phyloP scores from a whole-genome alignment of 1,140 invertebrate genomes.

The Ips typographus region DNA sequence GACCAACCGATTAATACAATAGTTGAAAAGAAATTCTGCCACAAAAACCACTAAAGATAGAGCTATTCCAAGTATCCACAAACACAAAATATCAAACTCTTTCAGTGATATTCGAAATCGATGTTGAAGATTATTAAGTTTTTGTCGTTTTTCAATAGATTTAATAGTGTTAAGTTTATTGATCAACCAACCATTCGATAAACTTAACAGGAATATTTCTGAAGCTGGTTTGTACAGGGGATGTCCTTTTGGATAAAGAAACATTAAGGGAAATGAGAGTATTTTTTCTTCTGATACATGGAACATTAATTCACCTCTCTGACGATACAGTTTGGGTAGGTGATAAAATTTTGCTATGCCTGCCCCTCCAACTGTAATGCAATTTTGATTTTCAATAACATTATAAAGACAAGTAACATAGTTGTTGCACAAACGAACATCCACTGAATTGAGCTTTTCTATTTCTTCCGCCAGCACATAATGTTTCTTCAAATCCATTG shows the following conservation, averaged over 20 bases:
- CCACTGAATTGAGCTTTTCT: not conserved
- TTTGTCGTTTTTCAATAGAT: not conserved
- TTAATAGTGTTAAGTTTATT: not conserved
- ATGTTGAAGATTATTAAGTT: too few species aligned
- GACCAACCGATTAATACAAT: too few species aligned
- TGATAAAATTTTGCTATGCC: not conserved
- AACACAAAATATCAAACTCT: too few species aligned
- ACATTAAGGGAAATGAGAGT: not conserved
- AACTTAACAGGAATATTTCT: not conserved
- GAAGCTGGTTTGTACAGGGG: not conserved
- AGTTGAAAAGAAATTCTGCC: too few species aligned
- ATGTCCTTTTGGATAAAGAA: conserved; percentile 11
- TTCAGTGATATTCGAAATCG: too few species aligned
- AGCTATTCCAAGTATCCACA: too few species aligned
- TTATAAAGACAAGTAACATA: not conserved
- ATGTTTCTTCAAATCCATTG: not conserved
- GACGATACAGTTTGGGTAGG: not conserved
- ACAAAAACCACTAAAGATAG: too few species aligned
- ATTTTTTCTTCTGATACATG: not conserved
- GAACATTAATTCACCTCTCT: not conserved
- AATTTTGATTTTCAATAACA: not conserved
- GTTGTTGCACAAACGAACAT: not conserved
- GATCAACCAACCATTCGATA: conserved; percentile 6
- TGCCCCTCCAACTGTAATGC: not conserved
- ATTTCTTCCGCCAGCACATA: not conserved